Evolutionary conservation across 1,140 invertebrate genomes (phyloP).

Genomic region (Drosophila simulans): DNA sequence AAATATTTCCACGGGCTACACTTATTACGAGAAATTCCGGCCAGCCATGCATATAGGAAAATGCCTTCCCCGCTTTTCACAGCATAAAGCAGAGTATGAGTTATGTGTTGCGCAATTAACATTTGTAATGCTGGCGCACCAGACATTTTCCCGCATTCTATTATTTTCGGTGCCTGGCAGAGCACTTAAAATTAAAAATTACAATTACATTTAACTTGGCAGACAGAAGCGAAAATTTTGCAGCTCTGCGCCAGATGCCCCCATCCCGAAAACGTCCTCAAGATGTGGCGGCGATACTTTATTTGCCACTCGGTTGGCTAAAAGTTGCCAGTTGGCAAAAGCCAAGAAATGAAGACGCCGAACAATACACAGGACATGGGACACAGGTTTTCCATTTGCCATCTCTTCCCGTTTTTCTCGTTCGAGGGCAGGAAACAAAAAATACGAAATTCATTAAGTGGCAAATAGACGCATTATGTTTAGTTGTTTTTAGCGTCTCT

Average conservation of each 20-base stretch:
- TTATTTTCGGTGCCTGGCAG: conserved; percentile 48
- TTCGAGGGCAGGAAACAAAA: neutral
- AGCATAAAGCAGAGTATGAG: conserved; percentile 45
- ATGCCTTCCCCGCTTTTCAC: conserved; percentile 9
- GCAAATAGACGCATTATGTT: conserved; percentile 80
- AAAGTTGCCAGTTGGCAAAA: conserved; percentile 62
- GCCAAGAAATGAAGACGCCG: conserved; percentile 49
- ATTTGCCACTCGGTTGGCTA: conserved; percentile 64
- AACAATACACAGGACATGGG: conserved; percentile 57
- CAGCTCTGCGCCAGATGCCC: conserved; percentile 51
- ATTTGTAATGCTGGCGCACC: conserved; percentile 76
- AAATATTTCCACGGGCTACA: conserved; percentile 36
- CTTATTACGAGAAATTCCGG: conserved; percentile 51
- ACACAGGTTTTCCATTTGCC: conserved; percentile 78
- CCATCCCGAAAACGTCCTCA: conserved; percentile 19
- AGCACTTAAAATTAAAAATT: conserved; percentile 83
- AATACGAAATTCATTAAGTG: conserved; percentile 71
- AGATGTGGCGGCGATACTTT: conserved; percentile 60
- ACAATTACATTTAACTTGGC: conserved; percentile 81
- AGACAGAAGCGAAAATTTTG: conserved; percentile 52
- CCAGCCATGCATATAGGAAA: conserved; percentile 24
- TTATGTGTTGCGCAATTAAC: conserved; percentile 81
- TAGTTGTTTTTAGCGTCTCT: conserved; percentile 24
- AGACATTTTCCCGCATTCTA: conserved; percentile 61
- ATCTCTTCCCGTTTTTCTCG: conserved; percentile 14